Evolutionary conservation across 2,888 invertebrate species (phyloP).

Genomic region (Drosophila aldrichi): DNA sequence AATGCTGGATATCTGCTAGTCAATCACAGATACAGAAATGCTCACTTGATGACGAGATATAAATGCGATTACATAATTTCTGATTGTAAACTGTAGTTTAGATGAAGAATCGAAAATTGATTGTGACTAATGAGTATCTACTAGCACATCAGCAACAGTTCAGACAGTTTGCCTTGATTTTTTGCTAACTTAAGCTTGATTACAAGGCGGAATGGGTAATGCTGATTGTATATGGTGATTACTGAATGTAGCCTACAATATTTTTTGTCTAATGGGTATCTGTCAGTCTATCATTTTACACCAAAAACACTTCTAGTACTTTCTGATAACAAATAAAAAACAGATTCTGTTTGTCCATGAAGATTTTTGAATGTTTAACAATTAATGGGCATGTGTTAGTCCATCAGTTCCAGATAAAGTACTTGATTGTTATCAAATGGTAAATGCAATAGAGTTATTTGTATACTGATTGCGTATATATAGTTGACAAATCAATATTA

Average conservation of each 20-base stretch:
- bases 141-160: background rate
- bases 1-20: conserved; percentile 3
- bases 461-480: background rate
- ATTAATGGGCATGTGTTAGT: background rate
- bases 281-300: too few relatives aligned
- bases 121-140: background rate
- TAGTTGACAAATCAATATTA: background rate
- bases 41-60: too few relatives aligned
- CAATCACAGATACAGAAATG: background rate
- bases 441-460: background rate
- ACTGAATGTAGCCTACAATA: too few relatives aligned
- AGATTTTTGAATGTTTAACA: too few relatives aligned
- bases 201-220: conserved; percentile 9
- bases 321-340: too few relatives aligned
- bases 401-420: background rate
- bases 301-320: too few relatives aligned
- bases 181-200: conserved; percentile 29
- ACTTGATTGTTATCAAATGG: background rate
- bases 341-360: too few relatives aligned
- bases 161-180: background rate
- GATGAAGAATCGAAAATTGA: background rate
- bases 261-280: background rate
- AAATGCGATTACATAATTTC: background rate
- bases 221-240: background rate
- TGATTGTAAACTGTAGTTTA: too few relatives aligned